A percentile compares a stretch with the other conserved stretches of the same genome.
Evolutionary conservation across 2,113 vertebrate genomes (phyloP).

Genomic region (Elaphurus davidianus): DNA sequence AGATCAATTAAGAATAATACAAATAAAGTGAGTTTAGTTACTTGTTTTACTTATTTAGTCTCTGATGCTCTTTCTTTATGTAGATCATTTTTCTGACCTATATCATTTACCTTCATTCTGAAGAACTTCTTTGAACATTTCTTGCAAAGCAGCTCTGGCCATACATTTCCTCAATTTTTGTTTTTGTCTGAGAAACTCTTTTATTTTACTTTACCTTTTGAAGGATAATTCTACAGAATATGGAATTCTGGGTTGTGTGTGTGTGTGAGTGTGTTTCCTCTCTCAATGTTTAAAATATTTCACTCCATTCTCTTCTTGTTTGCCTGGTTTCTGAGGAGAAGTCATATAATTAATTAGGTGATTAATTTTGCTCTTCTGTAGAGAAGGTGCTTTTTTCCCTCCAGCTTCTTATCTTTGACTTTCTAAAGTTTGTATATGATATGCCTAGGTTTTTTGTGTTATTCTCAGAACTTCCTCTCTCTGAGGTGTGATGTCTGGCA

Average conservation of each 20-base stretch:
- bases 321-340: not conserved
- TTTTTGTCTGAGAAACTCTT: not conserved
- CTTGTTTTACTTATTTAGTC: not conserved
- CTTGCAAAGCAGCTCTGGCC: not conserved
- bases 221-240: not conserved
- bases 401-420: not conserved
- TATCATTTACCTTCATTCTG: not conserved
- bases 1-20: not conserved
- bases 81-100: not conserved
- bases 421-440: not conserved
- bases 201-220: not conserved
- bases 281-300: not conserved
- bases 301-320: not conserved
- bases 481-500: not conserved
- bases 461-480: not conserved
- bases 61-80: not conserved
- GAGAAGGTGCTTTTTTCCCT: accelerated
- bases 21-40: not conserved
- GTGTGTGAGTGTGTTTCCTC: too few species aligned
- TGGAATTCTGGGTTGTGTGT: not conserved
- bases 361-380: not conserved
- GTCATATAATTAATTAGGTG: too few species aligned
- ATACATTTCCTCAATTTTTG: not conserved
- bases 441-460: not conserved
- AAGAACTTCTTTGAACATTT: not conserved